Percentiles rank a stretch among this genome's conserved stretches.
These are phyloP conservation scores for Drosophila phalerata DNA, from an alignment of 2,888 invertebrate genomes.

Conservation along the genomic window DNA sequence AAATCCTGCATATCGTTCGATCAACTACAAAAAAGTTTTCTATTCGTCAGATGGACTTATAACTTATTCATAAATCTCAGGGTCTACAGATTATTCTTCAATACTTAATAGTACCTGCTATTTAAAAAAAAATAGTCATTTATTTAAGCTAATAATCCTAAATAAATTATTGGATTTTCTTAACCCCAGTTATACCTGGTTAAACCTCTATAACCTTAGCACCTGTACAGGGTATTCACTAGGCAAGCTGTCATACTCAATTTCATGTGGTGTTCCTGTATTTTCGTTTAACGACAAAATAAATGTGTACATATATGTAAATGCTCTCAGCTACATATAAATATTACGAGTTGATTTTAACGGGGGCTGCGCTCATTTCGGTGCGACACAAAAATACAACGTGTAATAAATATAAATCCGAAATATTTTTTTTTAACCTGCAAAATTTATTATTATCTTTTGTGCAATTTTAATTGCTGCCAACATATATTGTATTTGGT, in stretches of 20 bases:
- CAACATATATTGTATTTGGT: conserved; percentile 10
- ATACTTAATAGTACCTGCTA: too few species aligned
- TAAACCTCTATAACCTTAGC: too few species aligned
- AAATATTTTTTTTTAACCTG: conserved; percentile 37
- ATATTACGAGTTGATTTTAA: conserved; percentile 24
- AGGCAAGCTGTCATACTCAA: neutral
- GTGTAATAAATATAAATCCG: conserved; percentile 58
- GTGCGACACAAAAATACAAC: conserved; percentile 42
- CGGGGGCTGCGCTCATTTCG: conserved; percentile 42
- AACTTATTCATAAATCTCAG: too few species aligned
- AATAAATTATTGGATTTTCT: neutral
- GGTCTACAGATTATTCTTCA: too few species aligned
- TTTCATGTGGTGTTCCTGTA: conserved; percentile 8
- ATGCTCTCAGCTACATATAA: conserved; percentile 8
- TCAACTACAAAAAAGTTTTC: neutral
- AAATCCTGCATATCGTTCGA: neutral
- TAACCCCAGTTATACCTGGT: neutral
- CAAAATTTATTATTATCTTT: conserved; percentile 37
- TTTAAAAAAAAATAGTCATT: too few species aligned
- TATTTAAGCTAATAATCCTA: neutral
- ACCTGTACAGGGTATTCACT: conserved; percentile 16
- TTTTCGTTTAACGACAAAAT: conserved; percentile 39
- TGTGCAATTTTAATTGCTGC: conserved; percentile 47
- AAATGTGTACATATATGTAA: conserved; percentile 26
- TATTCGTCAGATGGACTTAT: too few species aligned